These are phyloP conservation scores for Leucosticte australis DNA, from an alignment of 2,113 vertebrate genomes.

Conservation along the genomic window DNA sequence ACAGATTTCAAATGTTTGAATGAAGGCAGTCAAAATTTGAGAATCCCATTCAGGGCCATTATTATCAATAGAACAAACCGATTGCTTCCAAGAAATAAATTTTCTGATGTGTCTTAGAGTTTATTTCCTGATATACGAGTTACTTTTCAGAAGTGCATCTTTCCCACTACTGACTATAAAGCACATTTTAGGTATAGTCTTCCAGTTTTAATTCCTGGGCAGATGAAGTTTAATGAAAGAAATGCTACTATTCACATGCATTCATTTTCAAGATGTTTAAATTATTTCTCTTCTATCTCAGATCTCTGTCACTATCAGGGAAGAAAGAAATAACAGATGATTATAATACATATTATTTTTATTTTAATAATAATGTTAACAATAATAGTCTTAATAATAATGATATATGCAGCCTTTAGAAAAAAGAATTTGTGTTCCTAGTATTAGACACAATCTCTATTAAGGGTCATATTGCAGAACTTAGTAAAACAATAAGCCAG, in stretches of 20 bases:
- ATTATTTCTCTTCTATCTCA: neutral
- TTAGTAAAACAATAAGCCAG: slow-evolving; percentile 65
- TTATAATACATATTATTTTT: neutral
- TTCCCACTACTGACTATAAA: neutral
- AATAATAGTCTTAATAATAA: neutral
- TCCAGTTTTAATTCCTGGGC: neutral
- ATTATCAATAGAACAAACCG: neutral
- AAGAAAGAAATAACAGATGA: neutral
- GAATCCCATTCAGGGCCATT: neutral
- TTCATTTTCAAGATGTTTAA: neutral
- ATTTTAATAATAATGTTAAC: neutral
- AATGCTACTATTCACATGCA: neutral
- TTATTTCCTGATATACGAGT: neutral
- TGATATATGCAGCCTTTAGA: neutral
- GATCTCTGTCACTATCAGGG: neutral
- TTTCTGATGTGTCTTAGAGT: neutral
- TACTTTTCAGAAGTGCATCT: neutral
- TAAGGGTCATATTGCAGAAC: slow-evolving; percentile 54
- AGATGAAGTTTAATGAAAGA: neutral
- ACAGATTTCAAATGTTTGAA: neutral
- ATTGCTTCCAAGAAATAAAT: neutral
- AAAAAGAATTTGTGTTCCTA: neutral
- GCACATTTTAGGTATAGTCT: neutral
- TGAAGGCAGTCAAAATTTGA: neutral
- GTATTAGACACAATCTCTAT: slow-evolving; percentile 26